Evolutionary conservation across 2,113 vertebrate species (phyloP).

Genomic region (Cricetomys ansorgei): DNA sequence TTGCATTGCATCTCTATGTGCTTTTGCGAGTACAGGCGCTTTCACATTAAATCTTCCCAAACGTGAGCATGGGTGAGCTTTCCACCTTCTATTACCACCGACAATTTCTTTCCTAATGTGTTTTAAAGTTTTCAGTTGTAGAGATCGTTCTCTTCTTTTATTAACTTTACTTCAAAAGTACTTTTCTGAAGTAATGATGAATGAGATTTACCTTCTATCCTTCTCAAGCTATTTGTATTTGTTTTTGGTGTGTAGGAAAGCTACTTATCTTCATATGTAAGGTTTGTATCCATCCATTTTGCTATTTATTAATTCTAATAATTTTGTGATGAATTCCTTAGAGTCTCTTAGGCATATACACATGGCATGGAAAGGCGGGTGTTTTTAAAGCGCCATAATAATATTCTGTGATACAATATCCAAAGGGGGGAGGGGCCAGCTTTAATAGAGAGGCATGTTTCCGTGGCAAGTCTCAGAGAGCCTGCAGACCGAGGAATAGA

Average conservation of each 20-base stretch:
- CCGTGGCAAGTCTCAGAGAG: background rate
- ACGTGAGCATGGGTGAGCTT: background rate
- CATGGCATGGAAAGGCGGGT: background rate
- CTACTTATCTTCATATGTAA: background rate
- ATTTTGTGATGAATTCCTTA: background rate
- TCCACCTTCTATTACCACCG: background rate
- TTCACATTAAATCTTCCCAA: background rate
- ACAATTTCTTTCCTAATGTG: background rate
- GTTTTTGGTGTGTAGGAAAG: background rate
- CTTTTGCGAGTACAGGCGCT: background rate
- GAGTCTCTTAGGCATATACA: background rate
- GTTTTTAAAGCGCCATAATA: background rate
- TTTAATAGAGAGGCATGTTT: background rate
- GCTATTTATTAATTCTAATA: background rate
- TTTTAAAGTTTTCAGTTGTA: background rate
- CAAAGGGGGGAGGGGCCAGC: background rate
- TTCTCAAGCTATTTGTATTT: background rate
- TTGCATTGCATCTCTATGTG: background rate
- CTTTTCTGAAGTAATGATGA: background rate
- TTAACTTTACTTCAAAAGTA: background rate
- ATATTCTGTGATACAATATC: background rate
- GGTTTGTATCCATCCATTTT: background rate
- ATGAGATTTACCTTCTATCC: background rate
- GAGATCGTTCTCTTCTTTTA: background rate
- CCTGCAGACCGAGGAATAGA: background rate